Evolutionary conservation across 2,888 invertebrate genomes (phyloP), one percentile per base, ranked within the genome.

Genomic region (Lagria hirta): DNA sequence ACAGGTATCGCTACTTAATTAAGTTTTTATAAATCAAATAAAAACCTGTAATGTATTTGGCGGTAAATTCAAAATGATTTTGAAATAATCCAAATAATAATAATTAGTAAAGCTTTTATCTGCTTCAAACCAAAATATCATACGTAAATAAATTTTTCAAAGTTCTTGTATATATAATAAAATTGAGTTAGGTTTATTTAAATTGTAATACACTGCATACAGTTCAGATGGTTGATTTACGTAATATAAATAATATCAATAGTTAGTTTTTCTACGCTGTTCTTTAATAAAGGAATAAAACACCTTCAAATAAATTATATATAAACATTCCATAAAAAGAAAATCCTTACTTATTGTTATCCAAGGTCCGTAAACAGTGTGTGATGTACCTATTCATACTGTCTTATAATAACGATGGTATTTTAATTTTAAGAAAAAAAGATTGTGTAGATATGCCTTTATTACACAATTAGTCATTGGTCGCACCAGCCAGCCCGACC

Each of bases 201-300:
- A 42, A 46, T 43, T 61, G 64, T 64, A 60, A 58, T 62, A 57
- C 61, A 61, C 57, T 58, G 51, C 55, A 57, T 62, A 64, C 64
- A 65, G 66, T 64, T 66, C 61, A 61, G 57, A 54, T 35, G 53
- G 58, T 58, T 60, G 52, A 55, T 37, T 52, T 56, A 41, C 23
- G 43, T 37, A 34, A 16, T 33, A 42, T 42, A 34, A 34, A 11
- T 11, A 26, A 43, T 44, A 49, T 46, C 48, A 52, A 57, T 55
- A 60, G 52, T 51, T 60, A 60, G 58, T 55, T 58, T 60, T 60
- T 60, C 52, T 60, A 58, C 57, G 58, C 57, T 53, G 53, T 55
- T 54, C 49, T 55, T 23, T 45, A 55, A 51, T 44, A 45, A 49
- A n/a, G n/a, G n/a, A 54, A 48, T 43, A 49, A 53, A 48, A 49